These are phyloP conservation scores for Drosophila kanapiae DNA, from an alignment of 1,140 invertebrate species.

Conservation along the genomic window DNA sequence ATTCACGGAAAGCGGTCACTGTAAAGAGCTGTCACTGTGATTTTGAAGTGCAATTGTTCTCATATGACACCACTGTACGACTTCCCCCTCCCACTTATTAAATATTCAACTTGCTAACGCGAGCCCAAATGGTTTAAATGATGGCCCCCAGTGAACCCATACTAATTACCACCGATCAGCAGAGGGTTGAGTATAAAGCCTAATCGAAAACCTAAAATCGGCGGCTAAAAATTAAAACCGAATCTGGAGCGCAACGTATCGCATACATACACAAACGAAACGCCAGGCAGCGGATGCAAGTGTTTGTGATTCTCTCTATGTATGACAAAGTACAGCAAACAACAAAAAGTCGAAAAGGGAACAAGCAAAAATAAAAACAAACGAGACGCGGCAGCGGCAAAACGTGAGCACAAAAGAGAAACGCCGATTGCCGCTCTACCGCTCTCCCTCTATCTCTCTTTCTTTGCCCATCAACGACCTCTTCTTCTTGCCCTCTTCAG, in stretches of 20 bases:
- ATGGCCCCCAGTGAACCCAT: constrained; percentile 3
- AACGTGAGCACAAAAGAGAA: constrained; percentile 65
- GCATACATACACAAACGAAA: constrained; percentile 13
- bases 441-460: constrained; percentile 8
- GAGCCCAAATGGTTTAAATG: not conserved
- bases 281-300: constrained; percentile 30
- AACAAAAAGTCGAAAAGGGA: constrained; percentile 81
- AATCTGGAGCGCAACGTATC: constrained; percentile 59
- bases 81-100: not conserved
- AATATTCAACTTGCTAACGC: constrained; percentile 12
- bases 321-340: constrained; percentile 81
- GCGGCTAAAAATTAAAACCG: constrained; percentile 26
- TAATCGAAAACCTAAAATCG: constrained; percentile 15
- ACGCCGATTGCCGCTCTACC: constrained; percentile 37
- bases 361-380: constrained; percentile 82
- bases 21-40: not conserved
- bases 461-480: constrained; percentile 6
- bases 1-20: not conserved
- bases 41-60: not conserved
- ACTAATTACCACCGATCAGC: constrained; percentile 12
- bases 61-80: constrained; percentile 1
- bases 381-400: constrained; percentile 74
- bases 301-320: constrained; percentile 33
- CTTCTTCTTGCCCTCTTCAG: constrained; percentile 23
- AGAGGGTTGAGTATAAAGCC: not conserved